Conservation (phyloP, 2,797 vertebrate species). For the Hydrophis major region DNA sequence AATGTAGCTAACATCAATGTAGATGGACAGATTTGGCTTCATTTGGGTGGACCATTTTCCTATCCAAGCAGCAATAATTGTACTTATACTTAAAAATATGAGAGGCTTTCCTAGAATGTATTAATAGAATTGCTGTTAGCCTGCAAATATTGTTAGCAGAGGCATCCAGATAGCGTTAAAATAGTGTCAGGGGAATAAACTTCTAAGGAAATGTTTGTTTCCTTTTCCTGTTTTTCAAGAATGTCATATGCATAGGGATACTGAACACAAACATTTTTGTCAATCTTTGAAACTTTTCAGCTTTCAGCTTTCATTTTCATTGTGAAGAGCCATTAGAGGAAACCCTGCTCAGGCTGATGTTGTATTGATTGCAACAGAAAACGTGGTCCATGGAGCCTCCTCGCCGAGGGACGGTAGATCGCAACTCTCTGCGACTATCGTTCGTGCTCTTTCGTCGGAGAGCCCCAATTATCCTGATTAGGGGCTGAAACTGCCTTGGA, state of each 20-base stretch:
- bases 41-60: not conserved
- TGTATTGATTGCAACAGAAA: constrained; percentile 22
- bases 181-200: constrained; percentile 36
- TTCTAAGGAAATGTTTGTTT: constrained; percentile 51
- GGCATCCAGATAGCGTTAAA: constrained; percentile 14
- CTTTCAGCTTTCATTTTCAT: constrained; percentile 33
- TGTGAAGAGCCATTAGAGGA: not conserved
- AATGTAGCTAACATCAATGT: not conserved
- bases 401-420: too few relatives aligned
- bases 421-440: too few relatives aligned
- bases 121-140: not conserved
- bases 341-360: not conserved
- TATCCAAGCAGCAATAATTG: not conserved
- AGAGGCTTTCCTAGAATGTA: not conserved
- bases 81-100: not conserved
- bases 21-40: not conserved
- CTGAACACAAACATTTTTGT: constrained; percentile 34
- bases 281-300: constrained; percentile 33
- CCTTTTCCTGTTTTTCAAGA: constrained; percentile 66
- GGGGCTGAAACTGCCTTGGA: too few relatives aligned
- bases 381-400: not conserved
- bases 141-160: constrained; percentile 31
- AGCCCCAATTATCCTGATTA: too few relatives aligned
- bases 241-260: constrained; percentile 20
- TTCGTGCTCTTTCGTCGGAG: too few relatives aligned